A percentile compares a stretch with the other conserved stretches of the same genome.
These are phyloP conservation scores for Netelia fuscicornis DNA, from an alignment of 2,888 invertebrate genomes.

Conservation along the genomic window DNA sequence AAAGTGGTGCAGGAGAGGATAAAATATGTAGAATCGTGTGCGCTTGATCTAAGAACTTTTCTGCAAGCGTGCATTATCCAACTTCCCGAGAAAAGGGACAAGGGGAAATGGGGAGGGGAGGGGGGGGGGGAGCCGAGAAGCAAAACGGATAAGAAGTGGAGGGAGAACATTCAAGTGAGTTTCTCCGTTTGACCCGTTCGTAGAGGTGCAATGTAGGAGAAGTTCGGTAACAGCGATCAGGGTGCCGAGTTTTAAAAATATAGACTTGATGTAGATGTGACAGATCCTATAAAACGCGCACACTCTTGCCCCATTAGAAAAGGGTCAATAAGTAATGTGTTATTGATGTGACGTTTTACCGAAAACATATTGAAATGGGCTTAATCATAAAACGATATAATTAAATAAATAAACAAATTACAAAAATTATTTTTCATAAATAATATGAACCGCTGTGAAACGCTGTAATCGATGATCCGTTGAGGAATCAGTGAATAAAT, in stretches of 20 bases:
- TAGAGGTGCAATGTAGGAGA: too few species aligned
- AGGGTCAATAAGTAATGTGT: too few species aligned
- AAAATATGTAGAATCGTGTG: slow-evolving; percentile 20
- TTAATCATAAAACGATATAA: background rate
- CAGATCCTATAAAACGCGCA: too few species aligned
- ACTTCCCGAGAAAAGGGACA: background rate
- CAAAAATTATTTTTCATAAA: background rate
- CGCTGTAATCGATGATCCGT: too few species aligned
- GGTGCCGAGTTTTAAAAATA: too few species aligned
- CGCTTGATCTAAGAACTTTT: slow-evolving; percentile 63
- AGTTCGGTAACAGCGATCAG: too few species aligned
- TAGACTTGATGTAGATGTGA: too few species aligned
- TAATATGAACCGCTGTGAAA: too few species aligned
- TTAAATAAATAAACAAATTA: background rate
- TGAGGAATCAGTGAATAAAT: too few species aligned
- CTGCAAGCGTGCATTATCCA: slow-evolving; percentile 57
- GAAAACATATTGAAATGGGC: background rate
- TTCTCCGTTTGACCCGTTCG: slow-evolving; percentile 9
- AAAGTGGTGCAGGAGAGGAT: background rate
- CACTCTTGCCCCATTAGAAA: too few species aligned
- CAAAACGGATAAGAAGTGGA: slow-evolving; percentile 28
- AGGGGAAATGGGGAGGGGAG: background rate
- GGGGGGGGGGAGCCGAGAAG: background rate
- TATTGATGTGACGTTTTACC: too few species aligned
- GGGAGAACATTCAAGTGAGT: slow-evolving; percentile 44